Conservation (phyloP, 2,113 vertebrate species). For the Lathamus discolor region DNA sequence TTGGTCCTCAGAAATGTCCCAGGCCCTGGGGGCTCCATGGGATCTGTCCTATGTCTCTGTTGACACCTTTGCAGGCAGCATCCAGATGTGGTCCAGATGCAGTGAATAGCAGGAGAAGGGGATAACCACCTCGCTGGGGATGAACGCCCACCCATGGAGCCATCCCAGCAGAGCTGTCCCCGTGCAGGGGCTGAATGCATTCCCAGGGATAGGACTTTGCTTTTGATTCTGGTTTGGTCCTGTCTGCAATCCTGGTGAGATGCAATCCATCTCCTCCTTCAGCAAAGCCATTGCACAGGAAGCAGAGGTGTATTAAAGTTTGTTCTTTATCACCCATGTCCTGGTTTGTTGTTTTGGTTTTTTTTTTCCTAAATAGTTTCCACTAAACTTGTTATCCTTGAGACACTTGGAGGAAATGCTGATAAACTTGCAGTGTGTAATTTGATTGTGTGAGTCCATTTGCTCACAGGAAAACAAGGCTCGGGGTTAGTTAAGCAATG, state of each 20-base stretch:
- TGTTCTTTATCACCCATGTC: neutral
- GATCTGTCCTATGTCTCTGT: neutral
- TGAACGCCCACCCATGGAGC: neutral
- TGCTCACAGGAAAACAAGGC: neutral
- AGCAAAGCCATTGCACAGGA: neutral
- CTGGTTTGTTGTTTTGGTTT: neutral
- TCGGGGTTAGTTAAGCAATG: neutral
- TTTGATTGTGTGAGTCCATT: neutral
- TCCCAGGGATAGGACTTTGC: neutral
- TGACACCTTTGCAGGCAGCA: neutral
- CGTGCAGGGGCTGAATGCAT: neutral
- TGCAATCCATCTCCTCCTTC: neutral
- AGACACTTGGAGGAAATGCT: constrained; percentile 25
- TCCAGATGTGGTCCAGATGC: neutral
- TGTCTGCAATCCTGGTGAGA: neutral
- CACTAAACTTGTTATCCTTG: neutral
- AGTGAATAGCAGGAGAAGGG: neutral
- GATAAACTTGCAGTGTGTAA: constrained; percentile 13
- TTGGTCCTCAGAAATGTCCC: neutral
- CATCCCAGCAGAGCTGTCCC: neutral
- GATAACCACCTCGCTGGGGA: neutral
- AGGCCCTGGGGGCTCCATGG: accelerated
- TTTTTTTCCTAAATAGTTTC: neutral
- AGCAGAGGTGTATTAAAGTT: neutral
- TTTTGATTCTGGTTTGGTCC: neutral